Evolutionary conservation across 2,113 vertebrate genomes (phyloP).

Genomic region (Anser brachyrhynchus): DNA sequence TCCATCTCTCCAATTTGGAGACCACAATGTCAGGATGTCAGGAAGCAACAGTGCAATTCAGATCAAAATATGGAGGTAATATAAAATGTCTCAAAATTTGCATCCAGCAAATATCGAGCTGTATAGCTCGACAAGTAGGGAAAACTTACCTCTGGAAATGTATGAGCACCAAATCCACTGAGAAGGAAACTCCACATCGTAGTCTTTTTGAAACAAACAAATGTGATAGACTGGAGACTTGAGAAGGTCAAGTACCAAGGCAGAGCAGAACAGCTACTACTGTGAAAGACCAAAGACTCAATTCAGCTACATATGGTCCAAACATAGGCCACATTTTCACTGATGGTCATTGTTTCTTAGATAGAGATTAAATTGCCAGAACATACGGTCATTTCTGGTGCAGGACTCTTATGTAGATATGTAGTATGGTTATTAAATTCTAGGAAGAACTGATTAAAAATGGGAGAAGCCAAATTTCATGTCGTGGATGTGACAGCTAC

Average conservation of each 20-base stretch:
- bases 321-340: background rate
- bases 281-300: background rate
- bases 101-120: background rate
- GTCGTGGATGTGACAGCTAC: background rate
- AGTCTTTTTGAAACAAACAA: background rate
- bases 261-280: background rate
- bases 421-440: background rate
- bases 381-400: constrained; percentile 21
- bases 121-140: background rate
- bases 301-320: background rate
- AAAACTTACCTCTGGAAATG: background rate
- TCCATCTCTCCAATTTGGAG: too few species aligned
- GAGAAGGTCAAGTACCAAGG: background rate
- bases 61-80: background rate
- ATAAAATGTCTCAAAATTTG: background rate
- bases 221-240: background rate
- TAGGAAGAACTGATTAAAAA: constrained; percentile 14
- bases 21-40: too few species aligned
- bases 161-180: background rate
- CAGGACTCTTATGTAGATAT: background rate
- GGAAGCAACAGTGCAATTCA: background rate
- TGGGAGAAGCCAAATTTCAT: background rate
- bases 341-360: background rate
- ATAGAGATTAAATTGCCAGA: constrained; percentile 20
- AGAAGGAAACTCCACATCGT: background rate